Evolutionary conservation across 2,888 invertebrate species (phyloP).

Genomic region (Dioctria rufipes): DNA sequence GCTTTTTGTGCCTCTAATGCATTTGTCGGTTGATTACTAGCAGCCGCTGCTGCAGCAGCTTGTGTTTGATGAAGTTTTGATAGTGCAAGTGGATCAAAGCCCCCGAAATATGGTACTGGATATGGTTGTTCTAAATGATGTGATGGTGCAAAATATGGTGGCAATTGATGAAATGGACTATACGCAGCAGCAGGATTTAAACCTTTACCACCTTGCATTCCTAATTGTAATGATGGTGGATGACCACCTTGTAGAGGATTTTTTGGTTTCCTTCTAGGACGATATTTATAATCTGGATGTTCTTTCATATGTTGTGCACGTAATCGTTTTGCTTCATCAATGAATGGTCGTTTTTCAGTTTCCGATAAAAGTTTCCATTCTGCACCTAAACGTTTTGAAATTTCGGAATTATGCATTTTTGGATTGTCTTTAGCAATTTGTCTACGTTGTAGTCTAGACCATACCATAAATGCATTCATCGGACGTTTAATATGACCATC

Average conservation of each 20-base stretch:
- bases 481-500: slow-evolving; percentile 94
- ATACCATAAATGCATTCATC: slow-evolving; percentile 98
- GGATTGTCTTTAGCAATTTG: slow-evolving; percentile 96
- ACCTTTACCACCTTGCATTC: slow-evolving; percentile 54
- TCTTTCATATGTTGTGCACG: slow-evolving; percentile 92
- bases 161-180: slow-evolving; percentile 78
- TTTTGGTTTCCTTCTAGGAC: slow-evolving; percentile 88
- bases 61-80: slow-evolving; percentile 70
- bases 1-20: slow-evolving; percentile 69
- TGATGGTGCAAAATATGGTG: slow-evolving; percentile 83
- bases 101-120: slow-evolving; percentile 71
- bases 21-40: slow-evolving; percentile 67
- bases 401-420: slow-evolving; percentile 92
- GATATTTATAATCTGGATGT: slow-evolving; percentile 92
- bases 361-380: slow-evolving; percentile 94
- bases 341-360: slow-evolving; percentile 91
- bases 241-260: slow-evolving; percentile 75
- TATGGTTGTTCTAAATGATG: slow-evolving; percentile 78
- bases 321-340: slow-evolving; percentile 94
- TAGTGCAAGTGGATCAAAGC: slow-evolving; percentile 70
- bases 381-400: slow-evolving; percentile 91
- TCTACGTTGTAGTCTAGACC: slow-evolving; percentile 92
- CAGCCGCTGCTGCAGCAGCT: slow-evolving; percentile 68
- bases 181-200: slow-evolving; percentile 73
- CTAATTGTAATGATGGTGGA: slow-evolving; percentile 64